phyloP scores from a whole-genome alignment of 1,140 invertebrate genomes.

The Maniola jurtina region DNA sequence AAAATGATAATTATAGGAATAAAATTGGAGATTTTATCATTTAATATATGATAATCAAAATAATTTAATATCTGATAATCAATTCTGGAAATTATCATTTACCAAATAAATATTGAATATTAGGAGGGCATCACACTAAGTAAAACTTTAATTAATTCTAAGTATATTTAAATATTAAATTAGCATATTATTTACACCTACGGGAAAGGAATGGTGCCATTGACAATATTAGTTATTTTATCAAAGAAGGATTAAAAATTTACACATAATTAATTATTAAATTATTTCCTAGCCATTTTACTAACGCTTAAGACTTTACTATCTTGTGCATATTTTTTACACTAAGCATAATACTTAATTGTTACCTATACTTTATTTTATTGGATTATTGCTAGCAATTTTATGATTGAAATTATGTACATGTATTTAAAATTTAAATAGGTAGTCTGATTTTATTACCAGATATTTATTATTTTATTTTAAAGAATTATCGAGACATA shows the following conservation, averaged over 20 bases:
- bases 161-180: conserved; percentile 11
- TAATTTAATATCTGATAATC: no score
- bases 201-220: conserved; percentile 61
- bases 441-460: no score
- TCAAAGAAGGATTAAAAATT: conserved; percentile 26
- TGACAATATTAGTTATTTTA: conserved; percentile 71
- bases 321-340: neutral
- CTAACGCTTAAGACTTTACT: conserved; percentile 28
- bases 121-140: neutral
- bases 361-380: conserved; percentile 9
- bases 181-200: conserved; percentile 35
- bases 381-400: neutral
- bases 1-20: no score
- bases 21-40: no score
- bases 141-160: neutral
- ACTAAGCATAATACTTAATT: conserved; percentile 28
- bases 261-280: conserved; percentile 2
- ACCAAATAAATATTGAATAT: neutral
- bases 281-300: conserved; percentile 19
- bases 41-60: no score
- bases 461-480: no score
- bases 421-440: neutral
- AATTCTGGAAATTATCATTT: no score
- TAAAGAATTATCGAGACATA: no score
- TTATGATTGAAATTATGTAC: neutral